These are phyloP conservation scores for Pollicipes pollicipes DNA, from an alignment of 1,140 invertebrate species.

Conservation along the genomic window DNA sequence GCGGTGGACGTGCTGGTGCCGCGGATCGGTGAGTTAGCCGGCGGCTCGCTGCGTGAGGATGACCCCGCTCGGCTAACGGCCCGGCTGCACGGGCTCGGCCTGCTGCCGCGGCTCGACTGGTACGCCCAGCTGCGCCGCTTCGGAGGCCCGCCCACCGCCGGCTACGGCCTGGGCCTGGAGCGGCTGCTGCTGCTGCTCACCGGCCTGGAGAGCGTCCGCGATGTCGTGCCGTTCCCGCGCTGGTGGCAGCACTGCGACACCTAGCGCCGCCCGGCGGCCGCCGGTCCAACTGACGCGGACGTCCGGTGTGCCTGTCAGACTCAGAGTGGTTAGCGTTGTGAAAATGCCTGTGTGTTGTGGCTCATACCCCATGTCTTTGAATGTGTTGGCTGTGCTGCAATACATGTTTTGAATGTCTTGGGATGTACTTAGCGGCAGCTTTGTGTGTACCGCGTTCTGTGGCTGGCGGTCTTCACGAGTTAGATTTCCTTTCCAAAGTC, in stretches of 20 bases:
- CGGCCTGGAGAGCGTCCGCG: conserved; percentile 16
- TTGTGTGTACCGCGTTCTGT: too few relatives aligned
- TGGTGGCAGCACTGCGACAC: conserved; percentile 13
- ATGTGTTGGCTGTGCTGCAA: too few relatives aligned
- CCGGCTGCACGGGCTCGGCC: conserved; percentile 22
- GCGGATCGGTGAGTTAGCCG: conserved; percentile 74
- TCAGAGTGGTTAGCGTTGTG: too few relatives aligned
- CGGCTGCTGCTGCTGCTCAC: conserved; percentile 49
- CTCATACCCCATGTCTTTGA: too few relatives aligned
- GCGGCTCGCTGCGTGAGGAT: conserved; percentile 82
- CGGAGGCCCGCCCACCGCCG: conserved; percentile 72
- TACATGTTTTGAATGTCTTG: too few relatives aligned
- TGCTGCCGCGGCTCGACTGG: conserved; percentile 45
- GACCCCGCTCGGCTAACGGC: conserved; percentile 42
- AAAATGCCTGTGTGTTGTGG: too few relatives aligned
- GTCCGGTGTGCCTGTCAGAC: too few relatives aligned
- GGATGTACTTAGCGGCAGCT: too few relatives aligned
- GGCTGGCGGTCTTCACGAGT: too few relatives aligned
- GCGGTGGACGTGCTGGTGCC: conserved; percentile 68
- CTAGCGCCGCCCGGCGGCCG: neutral
- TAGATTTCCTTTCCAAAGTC: too few relatives aligned
- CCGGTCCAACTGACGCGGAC: too few relatives aligned
- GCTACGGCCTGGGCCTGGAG: conserved; percentile 92
- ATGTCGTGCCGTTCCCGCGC: conserved; percentile 16
- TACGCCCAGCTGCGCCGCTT: conserved; percentile 79